phyloP scores from a whole-genome alignment of 2,113 vertebrate species.

The Trematocara variabile region DNA sequence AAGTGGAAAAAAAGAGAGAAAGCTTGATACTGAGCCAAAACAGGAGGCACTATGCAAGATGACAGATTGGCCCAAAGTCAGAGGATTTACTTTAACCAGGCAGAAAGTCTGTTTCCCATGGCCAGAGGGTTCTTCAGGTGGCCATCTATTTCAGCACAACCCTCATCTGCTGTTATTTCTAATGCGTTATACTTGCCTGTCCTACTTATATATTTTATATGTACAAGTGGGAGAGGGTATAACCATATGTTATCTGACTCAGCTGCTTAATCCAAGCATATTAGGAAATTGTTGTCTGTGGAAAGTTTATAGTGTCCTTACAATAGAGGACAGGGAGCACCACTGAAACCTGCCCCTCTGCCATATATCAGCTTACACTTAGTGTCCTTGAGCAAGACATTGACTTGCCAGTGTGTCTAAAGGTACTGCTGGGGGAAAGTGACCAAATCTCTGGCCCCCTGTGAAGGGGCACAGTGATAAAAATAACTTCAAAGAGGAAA shows the following conservation, averaged over 20 bases:
- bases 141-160: not conserved
- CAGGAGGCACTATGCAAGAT: constrained; percentile 7
- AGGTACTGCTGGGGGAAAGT: not conserved
- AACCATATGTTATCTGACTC: not conserved
- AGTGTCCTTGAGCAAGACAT: not conserved
- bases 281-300: not conserved
- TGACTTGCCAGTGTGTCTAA: not conserved
- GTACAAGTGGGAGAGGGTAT: not conserved
- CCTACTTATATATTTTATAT: not conserved
- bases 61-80: constrained; percentile 39
- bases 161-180: not conserved
- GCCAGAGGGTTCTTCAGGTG: constrained; percentile 45
- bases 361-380: not conserved
- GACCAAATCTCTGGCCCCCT: not conserved
- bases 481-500: not conserved
- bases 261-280: not conserved
- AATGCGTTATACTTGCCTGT: not conserved
- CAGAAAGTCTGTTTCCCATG: constrained; percentile 13
- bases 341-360: not conserved
- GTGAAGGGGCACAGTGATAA: not conserved
- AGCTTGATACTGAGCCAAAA: constrained; percentile 3
- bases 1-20: not conserved
- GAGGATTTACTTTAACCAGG: constrained; percentile 17
- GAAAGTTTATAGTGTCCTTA: not conserved
- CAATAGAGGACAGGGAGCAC: not conserved